A percentile compares a stretch with the other conserved stretches of the same genome.
Conservation (phyloP, 2,888 invertebrate genomes). For the Agrotis segetum region DNA sequence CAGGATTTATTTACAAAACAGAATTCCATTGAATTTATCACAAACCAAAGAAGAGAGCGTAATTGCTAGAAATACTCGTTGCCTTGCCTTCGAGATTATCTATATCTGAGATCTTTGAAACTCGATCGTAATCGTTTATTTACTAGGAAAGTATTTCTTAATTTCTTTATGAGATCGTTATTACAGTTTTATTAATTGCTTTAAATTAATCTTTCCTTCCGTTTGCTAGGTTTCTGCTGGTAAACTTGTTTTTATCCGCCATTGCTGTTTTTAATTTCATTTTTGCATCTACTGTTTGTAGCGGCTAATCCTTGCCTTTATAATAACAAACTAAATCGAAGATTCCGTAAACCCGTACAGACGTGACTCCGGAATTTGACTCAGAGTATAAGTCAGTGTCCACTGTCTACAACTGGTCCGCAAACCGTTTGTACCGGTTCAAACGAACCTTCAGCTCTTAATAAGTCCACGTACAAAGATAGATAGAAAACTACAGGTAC, state of each 20-base stretch:
- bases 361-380: too few species aligned
- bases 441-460: not conserved
- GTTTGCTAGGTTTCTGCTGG: slow-evolving; percentile 26
- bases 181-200: slow-evolving; percentile 50
- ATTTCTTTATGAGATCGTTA: slow-evolving; percentile 54
- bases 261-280: slow-evolving; percentile 18
- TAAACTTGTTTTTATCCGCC: slow-evolving; percentile 18
- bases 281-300: slow-evolving; percentile 1
- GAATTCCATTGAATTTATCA: slow-evolving; percentile 48
- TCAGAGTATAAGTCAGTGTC: too few species aligned
- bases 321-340: too few species aligned
- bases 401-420: too few species aligned
- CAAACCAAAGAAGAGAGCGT: slow-evolving; percentile 40
- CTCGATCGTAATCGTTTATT: slow-evolving; percentile 57
- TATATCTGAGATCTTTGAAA: slow-evolving; percentile 61
- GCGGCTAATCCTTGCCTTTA: not conserved
- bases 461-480: not conserved
- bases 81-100: slow-evolving; percentile 46
- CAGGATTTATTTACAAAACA: slow-evolving; percentile 48
- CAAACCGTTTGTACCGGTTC: too few species aligned
- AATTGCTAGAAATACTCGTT: slow-evolving; percentile 57
- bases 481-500: not conserved
- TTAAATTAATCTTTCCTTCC: slow-evolving; percentile 34
- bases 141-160: slow-evolving; percentile 53
- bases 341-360: too few species aligned